Base-by-base conservation (phyloP, 2,888 invertebrate species). In the Tiliacea citrago region DNA sequence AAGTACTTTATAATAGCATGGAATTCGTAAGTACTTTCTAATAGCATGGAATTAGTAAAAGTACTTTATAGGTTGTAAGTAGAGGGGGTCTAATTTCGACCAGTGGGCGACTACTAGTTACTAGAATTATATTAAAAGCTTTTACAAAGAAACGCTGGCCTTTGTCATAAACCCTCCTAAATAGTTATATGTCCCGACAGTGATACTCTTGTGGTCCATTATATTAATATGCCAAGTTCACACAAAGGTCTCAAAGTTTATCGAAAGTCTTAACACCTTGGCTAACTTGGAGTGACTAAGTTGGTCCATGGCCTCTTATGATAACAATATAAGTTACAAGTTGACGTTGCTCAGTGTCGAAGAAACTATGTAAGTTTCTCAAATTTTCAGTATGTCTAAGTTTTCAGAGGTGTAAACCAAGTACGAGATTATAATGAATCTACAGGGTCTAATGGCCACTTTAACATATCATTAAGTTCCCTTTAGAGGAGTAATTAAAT, bases 221-320 rank as follows among this genome's bases (percentile, higher is more conserved):
- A 77, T 74, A 77, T 47, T 78, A 75, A 51, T 78, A 53, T 49
- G 79, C 51, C n/a, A 79, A 76, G 53, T 73, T 80, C 55, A 51
- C 57, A 55, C 65, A 65, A 63, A 71, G 61, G 57, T 60, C 51
- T 69, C 68, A 73, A 83, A 81, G 72, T 82, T 85, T 80, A 85
- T 77, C 79, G 62, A 79, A 77, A 72, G 68, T 70, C 73, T 75
- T 77, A 70, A 76, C 78, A 81, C 78, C 83, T 76, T 57, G 57
- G 49, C 62, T 63, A 83, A 88, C 79, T 83, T 86, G 62, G 61
- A 74, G 84, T 85, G 82, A 84, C 79, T 70, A 89, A 90, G 85
- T 90, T 90, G 70, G 83, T 78, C 79, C 82, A 80, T 87, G 81
- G 84, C 87, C 80, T 85, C 81, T 75, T 82, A 69, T 70, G 75